Base-by-base conservation (phyloP, 1,140 invertebrate species). In the Tigriopus japonicus region DNA sequence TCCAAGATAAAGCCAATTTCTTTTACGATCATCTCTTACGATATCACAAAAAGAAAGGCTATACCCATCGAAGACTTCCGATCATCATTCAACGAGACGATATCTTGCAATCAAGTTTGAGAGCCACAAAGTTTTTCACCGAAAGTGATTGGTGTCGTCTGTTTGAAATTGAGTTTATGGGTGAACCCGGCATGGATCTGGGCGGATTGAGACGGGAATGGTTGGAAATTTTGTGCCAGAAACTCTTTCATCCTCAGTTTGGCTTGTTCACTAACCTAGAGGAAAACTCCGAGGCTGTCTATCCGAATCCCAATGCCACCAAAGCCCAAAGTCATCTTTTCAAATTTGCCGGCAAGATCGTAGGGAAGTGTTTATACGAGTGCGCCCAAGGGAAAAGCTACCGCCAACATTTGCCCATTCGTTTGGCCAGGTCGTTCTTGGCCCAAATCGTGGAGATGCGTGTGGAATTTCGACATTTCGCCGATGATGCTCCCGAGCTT, bases 141-240 rank as follows among this genome's bases (percentile, higher is more conserved):
- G 71, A 86, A 21, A 78, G 76, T 49, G 89, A 94, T 71, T 95
- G 90, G 90, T 93, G 87, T 69, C 79, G 83, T 67, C 89, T 86
- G 73, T 93, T 94, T 72, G 88, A 94, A 74, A 85, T 94, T 43
- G 83, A 79, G 15, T 94, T 94, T 70, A 79, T 84, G 69, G 87
- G 86, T 28, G 90, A 94, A 72, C 86, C 90, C 86, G 86, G 87
- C 54, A 80, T 94, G 64, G 91, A 95, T 74, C 93, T 87, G 87
- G 91, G 90, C 63, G 90, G 90, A 13, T 74, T 94, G 13, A 76
- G 88, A 13, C 78, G 89, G 60, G 91, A 94, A 73, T 94, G 90
- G 90, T 92, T 94, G 72, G 87, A 92, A 65, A 70, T 91, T 60
- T 78, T 92, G 51, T 92, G 88, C 74, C 81, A 80, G 23, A 75